Evolutionary conservation across 1,140 invertebrate genomes (phyloP).

Genomic region (Meloidogyne floridensis): DNA sequence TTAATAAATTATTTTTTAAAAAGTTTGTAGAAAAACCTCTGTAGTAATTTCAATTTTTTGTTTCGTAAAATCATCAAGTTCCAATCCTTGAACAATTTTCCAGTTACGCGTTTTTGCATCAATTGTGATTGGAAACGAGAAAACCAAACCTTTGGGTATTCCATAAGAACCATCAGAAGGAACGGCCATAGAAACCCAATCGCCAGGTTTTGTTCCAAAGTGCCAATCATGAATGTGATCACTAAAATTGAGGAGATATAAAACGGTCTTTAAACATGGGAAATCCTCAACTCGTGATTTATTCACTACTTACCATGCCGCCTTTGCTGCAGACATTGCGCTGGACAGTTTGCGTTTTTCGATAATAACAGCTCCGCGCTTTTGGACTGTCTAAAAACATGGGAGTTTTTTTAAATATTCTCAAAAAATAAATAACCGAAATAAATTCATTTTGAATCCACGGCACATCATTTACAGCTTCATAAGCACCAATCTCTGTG

Average conservation of each 20-base stretch:
- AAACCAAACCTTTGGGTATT: slow-evolving; percentile 82
- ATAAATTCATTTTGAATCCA: slow-evolving; percentile 84
- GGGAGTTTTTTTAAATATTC: too few species aligned
- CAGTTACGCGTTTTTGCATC: slow-evolving; percentile 75
- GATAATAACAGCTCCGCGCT: slow-evolving; percentile 94
- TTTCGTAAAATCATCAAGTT: slow-evolving; percentile 81
- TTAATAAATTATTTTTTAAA: slow-evolving; percentile 7
- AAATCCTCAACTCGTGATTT: not conserved
- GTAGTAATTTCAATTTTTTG: slow-evolving; percentile 82
- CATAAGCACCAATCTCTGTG: slow-evolving; percentile 69
- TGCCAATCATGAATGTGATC: slow-evolving; percentile 75
- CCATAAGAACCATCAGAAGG: slow-evolving; percentile 88
- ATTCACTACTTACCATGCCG: slow-evolving; percentile 78
- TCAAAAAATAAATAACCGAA: slow-evolving; percentile 55
- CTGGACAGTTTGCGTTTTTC: slow-evolving; percentile 95
- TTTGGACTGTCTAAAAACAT: slow-evolving; percentile 82
- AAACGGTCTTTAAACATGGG: not conserved
- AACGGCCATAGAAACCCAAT: slow-evolving; percentile 95
- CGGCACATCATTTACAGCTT: slow-evolving; percentile 79
- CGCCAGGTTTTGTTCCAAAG: slow-evolving; percentile 75
- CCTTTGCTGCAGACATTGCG: slow-evolving; percentile 97
- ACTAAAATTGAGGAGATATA: not conserved
- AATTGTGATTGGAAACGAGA: slow-evolving; percentile 87
- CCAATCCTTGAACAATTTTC: slow-evolving; percentile 83
- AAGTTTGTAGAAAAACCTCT: slow-evolving; percentile 73